Conservation (phyloP, 2,113 vertebrate species). For the Syngnathus scovelli region DNA sequence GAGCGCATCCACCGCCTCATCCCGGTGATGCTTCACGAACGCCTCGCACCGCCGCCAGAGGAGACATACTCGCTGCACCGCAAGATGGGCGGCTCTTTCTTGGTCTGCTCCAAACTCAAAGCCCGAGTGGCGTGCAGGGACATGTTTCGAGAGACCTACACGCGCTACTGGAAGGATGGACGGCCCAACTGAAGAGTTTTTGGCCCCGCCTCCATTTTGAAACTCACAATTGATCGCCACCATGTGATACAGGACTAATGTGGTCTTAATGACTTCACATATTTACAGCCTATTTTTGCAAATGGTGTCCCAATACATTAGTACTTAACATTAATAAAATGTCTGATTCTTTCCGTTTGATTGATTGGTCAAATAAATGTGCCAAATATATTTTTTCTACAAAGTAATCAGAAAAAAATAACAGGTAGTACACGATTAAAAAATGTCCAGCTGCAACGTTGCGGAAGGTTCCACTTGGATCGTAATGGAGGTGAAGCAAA, state of each 20-base stretch:
- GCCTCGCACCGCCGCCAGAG: slow-evolving; percentile 87
- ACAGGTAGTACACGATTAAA: background rate
- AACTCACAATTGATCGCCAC: background rate
- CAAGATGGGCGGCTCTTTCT: slow-evolving; percentile 98
- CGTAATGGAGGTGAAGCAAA: slow-evolving; percentile 75
- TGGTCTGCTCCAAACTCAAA: slow-evolving; percentile 92
- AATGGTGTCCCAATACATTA: background rate
- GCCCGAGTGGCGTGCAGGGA: slow-evolving; percentile 81
- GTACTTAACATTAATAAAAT: background rate
- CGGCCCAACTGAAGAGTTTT: background rate
- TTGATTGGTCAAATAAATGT: background rate
- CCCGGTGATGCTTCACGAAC: slow-evolving; percentile 90
- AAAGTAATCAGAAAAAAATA: background rate
- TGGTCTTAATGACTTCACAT: background rate
- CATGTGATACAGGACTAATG: background rate
- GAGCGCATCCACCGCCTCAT: slow-evolving; percentile 93
- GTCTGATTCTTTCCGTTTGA: background rate
- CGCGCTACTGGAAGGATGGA: slow-evolving; percentile 75
- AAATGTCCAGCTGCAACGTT: slow-evolving; percentile 31
- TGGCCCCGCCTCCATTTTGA: background rate
- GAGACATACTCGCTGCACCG: slow-evolving; percentile 97
- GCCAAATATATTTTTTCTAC: too few relatives aligned
- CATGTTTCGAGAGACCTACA: slow-evolving; percentile 85
- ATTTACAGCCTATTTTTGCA: background rate
- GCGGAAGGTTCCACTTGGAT: slow-evolving; percentile 79